phyloP scores from a whole-genome alignment of 1,140 invertebrate genomes.

The Drosophila rhopaloa region DNA sequence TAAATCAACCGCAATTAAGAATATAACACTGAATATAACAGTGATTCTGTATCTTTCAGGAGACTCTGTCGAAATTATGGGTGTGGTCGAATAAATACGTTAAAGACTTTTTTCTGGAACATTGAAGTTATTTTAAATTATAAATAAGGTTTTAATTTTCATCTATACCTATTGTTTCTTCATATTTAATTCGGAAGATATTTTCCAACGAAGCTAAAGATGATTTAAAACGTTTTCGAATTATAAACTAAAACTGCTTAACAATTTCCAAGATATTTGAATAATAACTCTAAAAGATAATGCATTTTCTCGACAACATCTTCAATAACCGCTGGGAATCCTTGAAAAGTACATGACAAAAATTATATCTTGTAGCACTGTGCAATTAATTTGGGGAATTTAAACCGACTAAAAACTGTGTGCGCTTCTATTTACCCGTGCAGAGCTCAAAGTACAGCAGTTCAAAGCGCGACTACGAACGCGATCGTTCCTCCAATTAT shows the following conservation, averaged over 20 bases:
- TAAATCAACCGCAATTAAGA: conserved; percentile 16
- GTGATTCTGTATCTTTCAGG: conserved; percentile 1
- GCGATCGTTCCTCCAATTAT: conserved; percentile 83
- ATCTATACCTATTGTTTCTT: too few relatives aligned
- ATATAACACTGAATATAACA: conserved; percentile 16
- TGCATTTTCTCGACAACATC: background rate
- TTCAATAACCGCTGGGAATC: background rate
- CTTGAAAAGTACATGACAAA: background rate
- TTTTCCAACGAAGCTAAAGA: too few relatives aligned
- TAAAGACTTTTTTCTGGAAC: background rate
- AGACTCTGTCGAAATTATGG: background rate
- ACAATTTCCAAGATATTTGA: background rate
- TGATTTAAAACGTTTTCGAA: too few relatives aligned
- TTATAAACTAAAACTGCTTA: too few relatives aligned
- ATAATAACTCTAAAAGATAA: background rate
- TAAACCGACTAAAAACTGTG: conserved; percentile 30
- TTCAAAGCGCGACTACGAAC: conserved; percentile 85
- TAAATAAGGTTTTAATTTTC: background rate
- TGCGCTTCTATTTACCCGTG: conserved; percentile 34
- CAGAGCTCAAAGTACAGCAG: conserved; percentile 91
- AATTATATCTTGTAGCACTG: conserved; percentile 13
- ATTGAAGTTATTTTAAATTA: background rate
- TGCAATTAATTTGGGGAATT: conserved; percentile 2
- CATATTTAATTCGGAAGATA: too few relatives aligned
- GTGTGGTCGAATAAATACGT: background rate